phyloP scores from a whole-genome alignment of 2,888 invertebrate genomes.

The Conops quadrifasciatus region DNA sequence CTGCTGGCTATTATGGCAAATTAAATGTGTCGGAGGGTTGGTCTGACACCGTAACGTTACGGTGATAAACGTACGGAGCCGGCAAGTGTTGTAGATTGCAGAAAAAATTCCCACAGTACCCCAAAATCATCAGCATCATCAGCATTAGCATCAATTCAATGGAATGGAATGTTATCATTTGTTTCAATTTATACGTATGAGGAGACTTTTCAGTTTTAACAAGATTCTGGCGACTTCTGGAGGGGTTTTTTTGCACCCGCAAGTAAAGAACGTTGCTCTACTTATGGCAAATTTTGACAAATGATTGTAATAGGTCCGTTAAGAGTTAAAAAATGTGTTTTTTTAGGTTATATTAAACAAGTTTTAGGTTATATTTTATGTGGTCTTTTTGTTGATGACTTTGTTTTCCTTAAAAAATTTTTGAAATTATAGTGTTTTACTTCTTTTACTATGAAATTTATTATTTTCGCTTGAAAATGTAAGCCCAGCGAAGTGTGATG shows the following conservation, averaged over 20 bases:
- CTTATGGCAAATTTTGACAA: not conserved
- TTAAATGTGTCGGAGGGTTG: constrained; percentile 32
- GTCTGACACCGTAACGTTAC: constrained; percentile 10
- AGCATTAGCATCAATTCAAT: constrained; percentile 9
- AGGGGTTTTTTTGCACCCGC: too few species aligned
- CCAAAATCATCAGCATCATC: constrained; percentile 16
- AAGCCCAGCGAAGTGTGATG: too few species aligned
- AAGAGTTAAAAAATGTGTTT: not conserved
- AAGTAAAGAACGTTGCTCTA: too few species aligned
- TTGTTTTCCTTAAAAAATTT: too few species aligned
- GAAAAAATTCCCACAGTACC: constrained; percentile 24
- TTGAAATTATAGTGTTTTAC: too few species aligned
- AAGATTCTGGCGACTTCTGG: not conserved
- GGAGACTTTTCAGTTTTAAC: not conserved
- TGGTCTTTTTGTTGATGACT: too few species aligned
- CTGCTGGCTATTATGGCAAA: constrained; percentile 29
- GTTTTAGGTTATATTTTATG: constrained; percentile 3
- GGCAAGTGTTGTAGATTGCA: constrained; percentile 1
- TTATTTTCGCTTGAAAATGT: too few species aligned
- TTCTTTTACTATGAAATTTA: too few species aligned
- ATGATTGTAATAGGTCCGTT: not conserved
- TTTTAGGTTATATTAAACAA: not conserved
- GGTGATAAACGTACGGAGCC: not conserved
- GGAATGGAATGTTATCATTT: constrained; percentile 28
- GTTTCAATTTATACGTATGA: constrained; percentile 31